Percentiles rank a stretch among this genome's conserved stretches.
Conservation (phyloP, 2,113 vertebrate genomes). For the Phocoena phocoena region DNA sequence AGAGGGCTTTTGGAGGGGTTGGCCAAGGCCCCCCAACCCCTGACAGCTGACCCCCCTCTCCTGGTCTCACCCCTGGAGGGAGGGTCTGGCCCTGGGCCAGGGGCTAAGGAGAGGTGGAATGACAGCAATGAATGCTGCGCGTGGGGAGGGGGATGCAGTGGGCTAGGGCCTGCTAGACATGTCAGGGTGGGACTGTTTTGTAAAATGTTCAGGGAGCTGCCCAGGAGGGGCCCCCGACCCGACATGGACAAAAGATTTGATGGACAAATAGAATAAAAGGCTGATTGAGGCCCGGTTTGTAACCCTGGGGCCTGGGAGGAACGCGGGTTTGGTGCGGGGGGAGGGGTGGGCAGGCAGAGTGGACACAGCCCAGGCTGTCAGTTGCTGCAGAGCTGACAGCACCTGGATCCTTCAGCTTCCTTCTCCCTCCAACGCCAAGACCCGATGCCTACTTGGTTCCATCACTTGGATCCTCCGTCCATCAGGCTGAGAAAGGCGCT, state of each 20-base stretch:
- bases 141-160: constrained; percentile 57
- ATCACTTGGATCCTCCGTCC: background rate
- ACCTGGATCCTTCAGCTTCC: background rate
- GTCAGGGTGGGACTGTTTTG: constrained; percentile 43
- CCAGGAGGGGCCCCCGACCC: constrained; percentile 72
- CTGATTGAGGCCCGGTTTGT: constrained; percentile 45
- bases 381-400: background rate
- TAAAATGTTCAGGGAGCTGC: constrained; percentile 77
- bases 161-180: background rate
- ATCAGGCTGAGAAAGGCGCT: background rate
- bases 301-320: constrained; percentile 31
- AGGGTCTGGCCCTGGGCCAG: constrained; percentile 6
- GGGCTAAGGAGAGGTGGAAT: constrained; percentile 23
- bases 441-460: background rate
- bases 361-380: background rate
- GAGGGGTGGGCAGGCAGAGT: background rate
- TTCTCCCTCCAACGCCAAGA: background rate
- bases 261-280: constrained; percentile 75
- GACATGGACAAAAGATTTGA: constrained; percentile 70
- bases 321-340: background rate
- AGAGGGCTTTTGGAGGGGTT: constrained; percentile 57
- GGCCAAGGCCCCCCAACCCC: background rate
- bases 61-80: background rate
- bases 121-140: background rate
- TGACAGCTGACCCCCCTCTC: constrained; percentile 52